Percentiles rank a stretch among this genome's conserved stretches.
Conservation (phyloP, 1,140 invertebrate genomes). For the Euwallacea similis region DNA sequence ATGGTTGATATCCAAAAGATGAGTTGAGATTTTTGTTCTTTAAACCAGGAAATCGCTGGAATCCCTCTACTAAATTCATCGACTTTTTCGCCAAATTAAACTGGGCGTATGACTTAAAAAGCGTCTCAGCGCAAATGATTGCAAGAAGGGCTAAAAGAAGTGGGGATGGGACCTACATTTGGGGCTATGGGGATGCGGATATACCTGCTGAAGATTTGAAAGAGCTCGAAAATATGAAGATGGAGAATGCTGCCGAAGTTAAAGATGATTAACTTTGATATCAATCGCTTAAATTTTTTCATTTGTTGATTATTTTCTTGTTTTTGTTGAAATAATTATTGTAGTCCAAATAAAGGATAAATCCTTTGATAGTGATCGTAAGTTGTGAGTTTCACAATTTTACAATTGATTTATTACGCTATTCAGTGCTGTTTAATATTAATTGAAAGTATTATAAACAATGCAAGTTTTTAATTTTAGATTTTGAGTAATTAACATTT, state of each 20-base stretch:
- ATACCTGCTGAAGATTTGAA: slow-evolving; percentile 53
- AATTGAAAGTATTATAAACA: no score
- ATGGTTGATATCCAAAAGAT: not conserved
- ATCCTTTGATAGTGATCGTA: not conserved
- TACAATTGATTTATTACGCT: no score
- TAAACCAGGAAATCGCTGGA: slow-evolving; percentile 60
- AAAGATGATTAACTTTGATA: not conserved
- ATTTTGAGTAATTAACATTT: no score
- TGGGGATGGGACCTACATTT: slow-evolving; percentile 64
- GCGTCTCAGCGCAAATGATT: slow-evolving; percentile 66
- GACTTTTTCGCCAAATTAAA: slow-evolving; percentile 71
- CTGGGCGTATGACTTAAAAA: slow-evolving; percentile 74
- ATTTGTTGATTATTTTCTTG: not conserved
- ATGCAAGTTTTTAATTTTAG: no score
- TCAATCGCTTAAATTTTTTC: not conserved
- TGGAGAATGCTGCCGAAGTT: slow-evolving; percentile 10
- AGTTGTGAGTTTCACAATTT: no score
- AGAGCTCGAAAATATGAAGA: slow-evolving; percentile 43
- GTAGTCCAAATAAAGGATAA: not conserved
- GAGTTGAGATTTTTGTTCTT: not conserved
- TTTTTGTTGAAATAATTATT: not conserved
- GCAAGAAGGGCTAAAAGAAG: slow-evolving; percentile 60
- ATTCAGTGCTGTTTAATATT: no score
- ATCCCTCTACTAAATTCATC: slow-evolving; percentile 73
- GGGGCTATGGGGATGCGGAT: slow-evolving; percentile 58